phyloP scores from a whole-genome alignment of 2,888 invertebrate genomes.

The Dermolepida albohirtum region DNA sequence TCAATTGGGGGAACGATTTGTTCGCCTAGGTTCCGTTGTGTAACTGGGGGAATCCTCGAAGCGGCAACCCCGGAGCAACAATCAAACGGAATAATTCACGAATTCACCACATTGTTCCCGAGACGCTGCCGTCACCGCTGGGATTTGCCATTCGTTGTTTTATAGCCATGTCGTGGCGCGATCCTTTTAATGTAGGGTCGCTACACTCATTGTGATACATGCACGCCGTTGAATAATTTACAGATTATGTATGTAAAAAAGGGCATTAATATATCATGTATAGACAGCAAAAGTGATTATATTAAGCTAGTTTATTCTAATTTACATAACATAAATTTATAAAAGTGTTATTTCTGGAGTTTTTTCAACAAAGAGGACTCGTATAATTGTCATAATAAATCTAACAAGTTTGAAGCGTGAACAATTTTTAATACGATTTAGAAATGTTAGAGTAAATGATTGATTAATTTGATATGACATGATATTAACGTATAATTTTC shows the following conservation, averaged over 20 bases:
- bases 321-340: conserved; percentile 30
- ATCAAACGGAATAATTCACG: conserved; percentile 63
- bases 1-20: conserved; percentile 46
- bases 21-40: conserved; percentile 45
- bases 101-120: conserved; percentile 61
- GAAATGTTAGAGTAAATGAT: no score
- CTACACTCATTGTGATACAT: conserved; percentile 52
- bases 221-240: conserved; percentile 56
- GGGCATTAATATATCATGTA: conserved; percentile 39
- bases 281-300: conserved; percentile 25
- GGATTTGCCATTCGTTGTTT: conserved; percentile 42
- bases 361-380: no score
- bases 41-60: conserved; percentile 42
- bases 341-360: background rate
- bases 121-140: conserved; percentile 46
- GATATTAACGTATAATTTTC: no score
- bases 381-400: no score
- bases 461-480: no score
- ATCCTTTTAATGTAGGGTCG: conserved; percentile 48
- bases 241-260: conserved; percentile 59
- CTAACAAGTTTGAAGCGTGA: no score
- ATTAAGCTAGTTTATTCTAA: conserved; percentile 30
- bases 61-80: conserved; percentile 50
- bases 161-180: conserved; percentile 41
- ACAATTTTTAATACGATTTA: no score